Evolutionary conservation across 1,140 invertebrate genomes (phyloP).

Genomic region (Mamestra configurata): DNA sequence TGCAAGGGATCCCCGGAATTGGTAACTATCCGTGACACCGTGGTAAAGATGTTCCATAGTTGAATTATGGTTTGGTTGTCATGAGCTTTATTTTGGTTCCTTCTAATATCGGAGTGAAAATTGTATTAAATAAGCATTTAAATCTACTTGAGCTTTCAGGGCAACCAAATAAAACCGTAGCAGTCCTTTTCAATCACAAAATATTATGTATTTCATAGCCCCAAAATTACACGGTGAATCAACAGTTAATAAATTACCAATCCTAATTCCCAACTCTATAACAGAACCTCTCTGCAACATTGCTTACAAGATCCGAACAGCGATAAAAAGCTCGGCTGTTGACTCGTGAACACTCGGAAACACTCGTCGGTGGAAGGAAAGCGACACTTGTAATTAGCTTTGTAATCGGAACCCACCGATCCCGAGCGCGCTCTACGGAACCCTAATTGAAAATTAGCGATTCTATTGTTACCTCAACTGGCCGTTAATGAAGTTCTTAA

Average conservation of each 20-base stretch:
- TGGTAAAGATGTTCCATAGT: neutral
- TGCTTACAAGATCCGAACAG: slow-evolving; percentile 10
- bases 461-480: slow-evolving; percentile 67
- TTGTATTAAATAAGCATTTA: too few relatives aligned
- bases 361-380: slow-evolving; percentile 50
- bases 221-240: neutral
- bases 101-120: too few relatives aligned
- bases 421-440: slow-evolving; percentile 59
- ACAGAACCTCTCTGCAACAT: slow-evolving; percentile 10
- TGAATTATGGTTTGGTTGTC: neutral
- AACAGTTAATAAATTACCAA: neutral
- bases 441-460: slow-evolving; percentile 83
- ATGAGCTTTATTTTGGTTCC: too few relatives aligned
- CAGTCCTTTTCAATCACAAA: too few relatives aligned
- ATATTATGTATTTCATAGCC: too few relatives aligned
- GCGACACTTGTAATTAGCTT: slow-evolving; percentile 81
- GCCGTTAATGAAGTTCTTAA: slow-evolving; percentile 61
- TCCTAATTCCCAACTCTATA: neutral
- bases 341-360: neutral
- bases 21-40: too few relatives aligned
- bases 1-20: slow-evolving; percentile 22
- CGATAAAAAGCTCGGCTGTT: slow-evolving; percentile 13
- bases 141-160: too few relatives aligned
- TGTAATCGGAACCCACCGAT: slow-evolving; percentile 74
- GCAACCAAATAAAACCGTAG: too few relatives aligned